Percentiles rank a stretch among this genome's conserved stretches.
Conservation (phyloP, 1,140 invertebrate genomes). For the Pseudobourletiella spinata region DNA sequence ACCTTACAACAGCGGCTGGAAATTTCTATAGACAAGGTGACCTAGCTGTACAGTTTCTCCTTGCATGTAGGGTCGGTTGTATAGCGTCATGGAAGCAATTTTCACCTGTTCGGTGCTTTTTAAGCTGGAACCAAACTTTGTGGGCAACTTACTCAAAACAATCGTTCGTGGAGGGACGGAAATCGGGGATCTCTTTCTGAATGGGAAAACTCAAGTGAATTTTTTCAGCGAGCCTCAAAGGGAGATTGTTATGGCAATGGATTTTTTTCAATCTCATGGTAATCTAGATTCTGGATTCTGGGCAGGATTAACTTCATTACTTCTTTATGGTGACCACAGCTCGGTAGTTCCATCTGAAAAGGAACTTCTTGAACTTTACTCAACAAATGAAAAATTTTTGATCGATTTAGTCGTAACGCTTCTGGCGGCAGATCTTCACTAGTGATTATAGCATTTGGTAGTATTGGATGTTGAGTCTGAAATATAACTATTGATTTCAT, state of each 20-base stretch:
- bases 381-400: neutral
- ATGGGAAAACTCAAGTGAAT: neutral
- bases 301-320: slow-evolving; percentile 13
- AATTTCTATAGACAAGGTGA: slow-evolving; percentile 6
- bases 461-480: no score
- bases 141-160: slow-evolving; percentile 8
- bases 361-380: neutral
- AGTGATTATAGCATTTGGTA: no score
- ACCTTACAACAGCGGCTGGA: slow-evolving; percentile 4
- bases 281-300: slow-evolving; percentile 15
- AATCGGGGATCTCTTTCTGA: neutral
- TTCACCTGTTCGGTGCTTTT: neutral
- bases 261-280: slow-evolving; percentile 16
- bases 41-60: neutral
- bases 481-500: no score
- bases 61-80: neutral
- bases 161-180: slow-evolving; percentile 2
- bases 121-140: slow-evolving; percentile 23
- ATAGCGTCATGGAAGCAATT: neutral
- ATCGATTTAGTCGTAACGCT: neutral
- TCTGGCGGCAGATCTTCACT: neutral
- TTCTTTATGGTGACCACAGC: neutral
- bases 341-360: neutral
- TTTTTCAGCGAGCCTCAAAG: slow-evolving; percentile 12
- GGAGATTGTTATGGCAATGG: slow-evolving; percentile 7